Conservation (phyloP, 2,113 vertebrate genomes). For the Diphyllodes magnificus region DNA sequence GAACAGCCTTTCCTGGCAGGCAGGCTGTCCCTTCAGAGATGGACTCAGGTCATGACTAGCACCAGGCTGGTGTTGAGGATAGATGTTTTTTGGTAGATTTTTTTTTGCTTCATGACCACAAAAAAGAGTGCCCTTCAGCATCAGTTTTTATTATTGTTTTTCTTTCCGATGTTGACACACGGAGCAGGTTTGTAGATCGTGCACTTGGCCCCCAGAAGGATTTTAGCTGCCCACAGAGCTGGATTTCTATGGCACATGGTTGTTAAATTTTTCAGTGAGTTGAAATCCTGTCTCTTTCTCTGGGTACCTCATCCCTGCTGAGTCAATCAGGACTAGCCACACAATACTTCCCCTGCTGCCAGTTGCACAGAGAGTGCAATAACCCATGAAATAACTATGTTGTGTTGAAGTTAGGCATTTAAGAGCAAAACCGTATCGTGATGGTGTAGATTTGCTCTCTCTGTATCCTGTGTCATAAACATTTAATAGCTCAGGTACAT, state of each 20-base stretch:
- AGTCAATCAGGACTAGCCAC: neutral
- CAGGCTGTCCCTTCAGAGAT: neutral
- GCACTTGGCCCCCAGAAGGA: neutral
- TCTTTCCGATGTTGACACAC: rapidly evolving
- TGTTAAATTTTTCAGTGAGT: neutral
- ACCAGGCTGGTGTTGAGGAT: neutral
- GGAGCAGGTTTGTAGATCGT: neutral
- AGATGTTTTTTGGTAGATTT: neutral
- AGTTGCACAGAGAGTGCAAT: neutral
- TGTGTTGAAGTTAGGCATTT: neutral
- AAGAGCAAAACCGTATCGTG: neutral
- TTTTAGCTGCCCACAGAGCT: neutral
- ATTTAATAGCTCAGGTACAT: neutral
- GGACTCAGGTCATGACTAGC: neutral
- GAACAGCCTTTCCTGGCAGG: neutral
- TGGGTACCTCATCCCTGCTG: neutral
- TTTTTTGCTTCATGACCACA: neutral
- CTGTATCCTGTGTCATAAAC: neutral
- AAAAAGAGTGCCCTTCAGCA: neutral
- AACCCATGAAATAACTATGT: neutral
- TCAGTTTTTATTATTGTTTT: neutral
- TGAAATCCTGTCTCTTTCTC: neutral
- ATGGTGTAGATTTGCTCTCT: neutral
- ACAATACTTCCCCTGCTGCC: neutral
- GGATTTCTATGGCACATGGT: neutral